Conservation (phyloP, 92 coral and sea anemone species). For the Zoanthus gigantus region DNA sequence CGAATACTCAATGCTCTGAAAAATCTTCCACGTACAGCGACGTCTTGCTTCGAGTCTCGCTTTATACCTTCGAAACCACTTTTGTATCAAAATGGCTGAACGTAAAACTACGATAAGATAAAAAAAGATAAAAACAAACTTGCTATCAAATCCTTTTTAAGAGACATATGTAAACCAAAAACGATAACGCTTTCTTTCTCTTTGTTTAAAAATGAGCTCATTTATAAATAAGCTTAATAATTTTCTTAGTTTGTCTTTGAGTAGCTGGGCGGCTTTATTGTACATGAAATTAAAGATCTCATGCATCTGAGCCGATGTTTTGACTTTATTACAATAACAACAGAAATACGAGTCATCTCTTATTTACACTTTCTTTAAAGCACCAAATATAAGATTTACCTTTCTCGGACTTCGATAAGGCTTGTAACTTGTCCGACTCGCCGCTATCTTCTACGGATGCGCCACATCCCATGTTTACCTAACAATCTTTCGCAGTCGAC, state of each 20-base stretch:
- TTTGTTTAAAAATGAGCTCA: no score
- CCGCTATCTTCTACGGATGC: slow-evolving; percentile 60
- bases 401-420: slow-evolving; percentile 67
- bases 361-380: background rate
- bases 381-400: slow-evolving; percentile 44
- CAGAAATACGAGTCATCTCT: background rate
- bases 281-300: no score
- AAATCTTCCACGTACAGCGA: slow-evolving; percentile 98
- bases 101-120: slow-evolving; percentile 72
- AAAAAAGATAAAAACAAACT: background rate
- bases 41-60: slow-evolving; percentile 96
- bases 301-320: background rate
- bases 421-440: slow-evolving; percentile 35
- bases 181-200: no score
- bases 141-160: background rate
- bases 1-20: slow-evolving; percentile 93
- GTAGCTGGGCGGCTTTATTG: no score
- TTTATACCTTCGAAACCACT: slow-evolving; percentile 93
- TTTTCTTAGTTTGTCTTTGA: no score
- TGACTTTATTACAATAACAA: background rate
- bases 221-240: no score
- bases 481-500: slow-evolving; percentile 11
- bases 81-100: slow-evolving; percentile 92
- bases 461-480: slow-evolving; percentile 77
- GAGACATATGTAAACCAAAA: background rate